Base-by-base conservation (phyloP, 2,888 invertebrate genomes). In the Hydraecia micacea region DNA sequence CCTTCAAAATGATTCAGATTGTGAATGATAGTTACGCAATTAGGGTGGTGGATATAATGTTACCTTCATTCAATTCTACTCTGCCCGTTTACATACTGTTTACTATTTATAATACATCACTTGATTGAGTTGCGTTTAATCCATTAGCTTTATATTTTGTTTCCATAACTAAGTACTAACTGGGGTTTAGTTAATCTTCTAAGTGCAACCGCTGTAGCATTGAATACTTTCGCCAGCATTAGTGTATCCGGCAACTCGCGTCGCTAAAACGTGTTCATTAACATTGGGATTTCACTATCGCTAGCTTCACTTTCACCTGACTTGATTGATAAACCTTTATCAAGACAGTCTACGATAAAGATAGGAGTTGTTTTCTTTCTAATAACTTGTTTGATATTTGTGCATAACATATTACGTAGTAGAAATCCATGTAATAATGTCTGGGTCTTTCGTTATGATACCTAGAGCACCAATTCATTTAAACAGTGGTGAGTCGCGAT, bases 191-290 rank as follows among this genome's bases (percentile, higher is more conserved):
- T 68, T 65, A 70, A 58, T 82, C 42, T 39, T 65, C n/a, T 66
- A 65, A 69, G 63, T 76, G 66, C 75, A 69, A 36, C 66, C 78
- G 68, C 73, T 60, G n/a, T 66, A 67, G 71, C 70, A 79, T 74
- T 65, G 79, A 73, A 77, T 63, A 86, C 88, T 86, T 90, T 89
- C 90, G 88, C 88, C 65, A 55, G 81, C 75, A 80, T 81, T 75
- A 77, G 78, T 76, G 79, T 81, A 83, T 83, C 66, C 69, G 75
- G 66, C 77, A 82, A 82, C 67, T 80, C 81, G 84, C 81, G 80
- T 63, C 58, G 80, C 82, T 85, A 76, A 84, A 83, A 84, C 84
- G 79, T 81, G 85, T 84, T 85, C 84, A 87, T 88, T 85, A 87
- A 86, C 70, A 69, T 68, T 77, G 79, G 55, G 79, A 80, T 87